These are phyloP conservation scores for Micromesistius poutassou DNA, from an alignment of 2,797 vertebrate species.

Conservation along the genomic window DNA sequence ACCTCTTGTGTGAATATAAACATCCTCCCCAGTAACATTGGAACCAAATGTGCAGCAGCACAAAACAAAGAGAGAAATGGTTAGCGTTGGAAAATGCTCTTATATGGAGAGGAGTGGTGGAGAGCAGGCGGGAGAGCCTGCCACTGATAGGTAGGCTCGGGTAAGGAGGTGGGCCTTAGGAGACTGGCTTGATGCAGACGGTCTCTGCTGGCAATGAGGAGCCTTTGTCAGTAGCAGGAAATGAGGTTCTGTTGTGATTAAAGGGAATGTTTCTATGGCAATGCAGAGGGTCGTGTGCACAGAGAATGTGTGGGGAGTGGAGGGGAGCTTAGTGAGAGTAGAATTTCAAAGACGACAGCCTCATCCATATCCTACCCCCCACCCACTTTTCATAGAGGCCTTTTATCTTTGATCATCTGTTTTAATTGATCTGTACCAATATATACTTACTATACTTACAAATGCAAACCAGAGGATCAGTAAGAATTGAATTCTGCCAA, in stretches of 20 bases:
- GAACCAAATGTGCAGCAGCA: not conserved
- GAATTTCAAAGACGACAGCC: constrained; percentile 75
- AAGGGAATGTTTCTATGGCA: constrained; percentile 75
- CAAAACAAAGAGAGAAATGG: constrained; percentile 3
- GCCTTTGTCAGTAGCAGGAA: constrained; percentile 75
- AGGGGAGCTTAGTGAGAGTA: constrained; percentile 70
- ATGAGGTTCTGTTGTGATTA: constrained; percentile 77
- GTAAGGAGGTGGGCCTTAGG: constrained; percentile 53
- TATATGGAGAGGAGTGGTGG: constrained; percentile 51
- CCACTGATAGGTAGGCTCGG: constrained; percentile 45
- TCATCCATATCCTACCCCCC: constrained; percentile 62
- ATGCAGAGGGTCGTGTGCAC: constrained; percentile 73
- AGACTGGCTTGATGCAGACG: constrained; percentile 62
- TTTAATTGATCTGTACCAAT: constrained; percentile 45
- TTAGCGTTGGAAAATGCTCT: constrained; percentile 55
- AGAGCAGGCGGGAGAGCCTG: constrained; percentile 22
- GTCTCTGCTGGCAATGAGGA: constrained; percentile 65
- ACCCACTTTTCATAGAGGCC: constrained; percentile 45
- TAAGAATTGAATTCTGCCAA: not conserved
- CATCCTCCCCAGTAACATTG: not conserved
- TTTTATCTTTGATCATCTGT: constrained; percentile 68
- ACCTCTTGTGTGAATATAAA: not conserved
- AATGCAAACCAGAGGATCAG: constrained; percentile 22
- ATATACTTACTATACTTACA: constrained; percentile 15
- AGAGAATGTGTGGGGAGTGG: constrained; percentile 53